Conservation (phyloP, 2,888 invertebrate genomes). For the Ephialtes manifestator region DNA sequence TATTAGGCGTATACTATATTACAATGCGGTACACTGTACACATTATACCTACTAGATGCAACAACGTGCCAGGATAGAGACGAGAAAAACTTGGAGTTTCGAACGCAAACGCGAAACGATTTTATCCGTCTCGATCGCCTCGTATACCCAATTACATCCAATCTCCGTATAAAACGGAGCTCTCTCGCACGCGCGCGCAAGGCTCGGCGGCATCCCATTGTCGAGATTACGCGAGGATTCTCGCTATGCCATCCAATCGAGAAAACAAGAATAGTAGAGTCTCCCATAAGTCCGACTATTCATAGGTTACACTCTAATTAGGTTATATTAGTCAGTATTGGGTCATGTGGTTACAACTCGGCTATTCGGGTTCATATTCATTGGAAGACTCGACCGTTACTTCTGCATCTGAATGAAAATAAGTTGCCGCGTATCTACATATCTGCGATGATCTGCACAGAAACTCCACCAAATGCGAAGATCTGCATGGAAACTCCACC, state of each 20-base stretch:
- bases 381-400: neutral
- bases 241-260: neutral
- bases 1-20: conserved; percentile 26
- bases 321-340: neutral
- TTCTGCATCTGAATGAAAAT: no score
- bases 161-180: conserved; percentile 39
- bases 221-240: conserved; percentile 42
- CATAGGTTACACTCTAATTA: neutral
- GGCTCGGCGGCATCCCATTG: conserved; percentile 51
- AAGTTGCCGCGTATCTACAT: no score
- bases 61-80: conserved; percentile 44
- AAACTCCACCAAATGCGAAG: no score
- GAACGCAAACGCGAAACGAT: conserved; percentile 48
- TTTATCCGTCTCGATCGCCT: conserved; percentile 52
- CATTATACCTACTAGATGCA: conserved; percentile 14
- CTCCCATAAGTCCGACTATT: neutral
- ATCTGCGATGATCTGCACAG: no score
- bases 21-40: conserved; percentile 2
- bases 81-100: conserved; percentile 30
- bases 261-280: conserved; percentile 13
- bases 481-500: no score
- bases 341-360: neutral
- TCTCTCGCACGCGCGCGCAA: conserved; percentile 16
- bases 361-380: neutral
- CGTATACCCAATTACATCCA: conserved; percentile 47